Base-by-base conservation (phyloP, 2,113 vertebrate species). In the Sander lucioperca region DNA sequence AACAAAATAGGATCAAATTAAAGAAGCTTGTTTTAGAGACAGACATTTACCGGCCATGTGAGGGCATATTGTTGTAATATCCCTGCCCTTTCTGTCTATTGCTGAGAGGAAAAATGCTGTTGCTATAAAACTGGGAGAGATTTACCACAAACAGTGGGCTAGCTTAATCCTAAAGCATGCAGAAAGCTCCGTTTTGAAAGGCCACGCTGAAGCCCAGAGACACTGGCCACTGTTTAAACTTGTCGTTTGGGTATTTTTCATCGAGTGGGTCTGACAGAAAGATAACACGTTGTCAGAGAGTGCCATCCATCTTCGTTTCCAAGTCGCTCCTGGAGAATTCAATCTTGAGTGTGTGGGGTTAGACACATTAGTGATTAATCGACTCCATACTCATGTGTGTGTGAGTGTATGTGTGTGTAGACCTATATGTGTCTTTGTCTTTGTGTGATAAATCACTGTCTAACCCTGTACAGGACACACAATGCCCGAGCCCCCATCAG, bases 391-490 rank as follows among this genome's bases (percentile, higher is more conserved):
- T 75, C 56, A 30, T 88, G 73, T 72, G 79, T 61, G 81, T 82
- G 80, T 11, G 80, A 77, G 84, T 90, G 88, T 81, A 47, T 88
- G 80, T 77, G 67, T 75, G 82, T 74, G 66, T 25, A 33, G 66
- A 68, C 33, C 50, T 81, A 82, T 79, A 68, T 74, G 62, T 73
- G 86, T 80, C 89, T 93, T 92, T 94, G 92, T 93, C 79, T 77
- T 69, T 25, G 54, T 68, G 88, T 47, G 80, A 94, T 93, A 91
- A 92, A 94, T 94, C 91, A 93, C 90, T 88, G 92, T 90, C 92
- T 68, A 33, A 74, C 83, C 75, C 86, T 74, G 84, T 91, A 89
- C 92, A 85, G 68, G 79, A 89, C 80, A 33, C 82, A 89, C 91
- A 92, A 90, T 80, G 87, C 65, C 81, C 3, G 57, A 85, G 77